Conservation (phyloP, 2,888 invertebrate genomes). For the Chouioia cunea region DNA sequence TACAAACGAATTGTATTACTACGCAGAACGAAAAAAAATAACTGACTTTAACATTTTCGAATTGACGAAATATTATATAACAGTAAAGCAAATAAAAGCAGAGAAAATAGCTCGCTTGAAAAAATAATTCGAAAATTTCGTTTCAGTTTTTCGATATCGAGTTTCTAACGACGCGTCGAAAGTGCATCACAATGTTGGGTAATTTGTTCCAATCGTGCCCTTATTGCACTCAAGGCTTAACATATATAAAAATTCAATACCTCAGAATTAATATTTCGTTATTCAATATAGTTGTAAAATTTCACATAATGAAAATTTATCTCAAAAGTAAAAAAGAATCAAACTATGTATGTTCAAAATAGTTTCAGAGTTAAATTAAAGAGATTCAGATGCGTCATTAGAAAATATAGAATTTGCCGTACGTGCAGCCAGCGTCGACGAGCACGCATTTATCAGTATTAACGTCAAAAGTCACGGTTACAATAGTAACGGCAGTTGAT, state of each 20-base stretch:
- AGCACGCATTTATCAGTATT: too few species aligned
- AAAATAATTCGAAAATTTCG: slow-evolving; percentile 37
- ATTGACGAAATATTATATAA: slow-evolving; percentile 38
- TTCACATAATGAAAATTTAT: too few species aligned
- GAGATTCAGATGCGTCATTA: too few species aligned
- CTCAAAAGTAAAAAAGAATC: too few species aligned
- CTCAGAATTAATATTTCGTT: too few species aligned
- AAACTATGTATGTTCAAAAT: too few species aligned
- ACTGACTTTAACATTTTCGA: slow-evolving; percentile 39
- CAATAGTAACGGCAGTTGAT: too few species aligned
- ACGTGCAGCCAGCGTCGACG: too few species aligned
- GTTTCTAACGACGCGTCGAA: slow-evolving; percentile 18
- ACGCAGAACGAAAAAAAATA: slow-evolving; percentile 26
- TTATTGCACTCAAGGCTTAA: slow-evolving; percentile 42
- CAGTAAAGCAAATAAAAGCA: slow-evolving; percentile 37
- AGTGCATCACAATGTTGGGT: slow-evolving; percentile 11
- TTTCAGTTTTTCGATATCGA: slow-evolving; percentile 25
- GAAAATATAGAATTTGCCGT: too few species aligned
- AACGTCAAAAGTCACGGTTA: too few species aligned
- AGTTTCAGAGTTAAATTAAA: too few species aligned
- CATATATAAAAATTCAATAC: slow-evolving; percentile 33
- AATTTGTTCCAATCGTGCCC: slow-evolving; percentile 29
- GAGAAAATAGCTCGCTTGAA: slow-evolving; percentile 27
- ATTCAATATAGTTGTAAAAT: too few species aligned
- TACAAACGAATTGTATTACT: slow-evolving; percentile 43